Evolutionary conservation across 2,888 invertebrate genomes (phyloP).

Genomic region (Drosophila recens): DNA sequence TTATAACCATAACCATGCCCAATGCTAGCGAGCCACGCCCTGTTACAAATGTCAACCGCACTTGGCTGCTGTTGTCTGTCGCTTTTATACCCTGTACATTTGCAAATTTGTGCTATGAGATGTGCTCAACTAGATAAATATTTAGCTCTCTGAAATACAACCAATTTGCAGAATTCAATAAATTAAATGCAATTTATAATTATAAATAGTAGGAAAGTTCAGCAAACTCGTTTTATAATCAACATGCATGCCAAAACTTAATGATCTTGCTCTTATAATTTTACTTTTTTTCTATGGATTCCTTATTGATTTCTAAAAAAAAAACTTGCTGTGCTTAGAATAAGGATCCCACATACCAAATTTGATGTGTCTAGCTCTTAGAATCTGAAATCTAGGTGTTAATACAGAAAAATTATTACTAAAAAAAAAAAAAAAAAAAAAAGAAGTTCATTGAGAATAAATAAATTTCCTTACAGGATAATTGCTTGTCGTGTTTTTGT

Average conservation of each 20-base stretch:
- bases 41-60: conserved; percentile 53
- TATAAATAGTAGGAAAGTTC: too few species aligned
- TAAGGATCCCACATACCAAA: too few species aligned
- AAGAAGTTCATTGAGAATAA: neutral
- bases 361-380: too few species aligned
- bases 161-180: neutral
- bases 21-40: conserved; percentile 45
- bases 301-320: neutral
- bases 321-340: too few species aligned
- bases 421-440: too few species aligned
- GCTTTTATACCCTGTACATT: conserved; percentile 32
- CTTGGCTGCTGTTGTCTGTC: conserved; percentile 33
- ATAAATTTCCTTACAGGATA: conserved; percentile 14
- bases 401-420: too few species aligned
- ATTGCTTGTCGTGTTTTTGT: neutral
- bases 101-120: neutral
- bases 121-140: neutral
- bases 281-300: neutral
- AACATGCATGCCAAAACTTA: neutral
- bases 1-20: conserved; percentile 22
- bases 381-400: too few species aligned
- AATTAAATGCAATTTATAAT: too few species aligned
- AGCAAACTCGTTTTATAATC: neutral
- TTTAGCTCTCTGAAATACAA: neutral
- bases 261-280: neutral